A percentile compares a stretch with the other conserved stretches of the same genome.
Evolutionary conservation across 2,888 invertebrate species (phyloP).

Genomic region (Sepiola atlantica): DNA sequence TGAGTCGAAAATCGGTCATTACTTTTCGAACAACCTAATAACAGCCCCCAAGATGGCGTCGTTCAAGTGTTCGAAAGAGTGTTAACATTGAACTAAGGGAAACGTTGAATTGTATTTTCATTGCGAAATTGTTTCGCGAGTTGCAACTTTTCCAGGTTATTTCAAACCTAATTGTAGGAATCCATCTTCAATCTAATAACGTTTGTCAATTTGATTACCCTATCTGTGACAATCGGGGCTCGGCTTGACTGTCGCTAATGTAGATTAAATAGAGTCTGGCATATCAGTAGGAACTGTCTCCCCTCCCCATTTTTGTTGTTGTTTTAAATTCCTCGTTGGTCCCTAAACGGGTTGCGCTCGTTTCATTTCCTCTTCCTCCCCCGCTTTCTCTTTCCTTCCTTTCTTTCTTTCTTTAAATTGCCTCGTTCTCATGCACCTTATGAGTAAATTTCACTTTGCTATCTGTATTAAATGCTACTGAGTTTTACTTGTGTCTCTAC

Average conservation of each 20-base stretch:
- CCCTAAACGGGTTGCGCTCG: too few relatives aligned
- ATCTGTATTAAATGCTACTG: background rate
- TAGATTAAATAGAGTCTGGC: background rate
- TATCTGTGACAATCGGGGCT: background rate
- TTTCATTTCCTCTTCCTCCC: background rate
- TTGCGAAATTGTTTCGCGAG: background rate
- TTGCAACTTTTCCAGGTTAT: background rate
- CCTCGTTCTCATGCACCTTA: background rate
- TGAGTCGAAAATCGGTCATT: too few relatives aligned
- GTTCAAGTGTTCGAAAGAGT: background rate
- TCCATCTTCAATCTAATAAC: background rate
- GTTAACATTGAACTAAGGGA: background rate
- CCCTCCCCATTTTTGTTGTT: background rate
- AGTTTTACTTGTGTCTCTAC: background rate
- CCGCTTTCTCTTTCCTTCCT: background rate
- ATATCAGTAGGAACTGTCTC: background rate
- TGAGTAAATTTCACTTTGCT: too few relatives aligned
- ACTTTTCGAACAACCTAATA: too few relatives aligned
- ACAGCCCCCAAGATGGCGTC: background rate
- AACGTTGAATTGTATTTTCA: background rate
- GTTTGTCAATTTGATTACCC: constrained; percentile 5
- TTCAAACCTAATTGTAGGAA: background rate
- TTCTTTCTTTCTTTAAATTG: background rate
- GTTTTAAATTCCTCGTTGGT: background rate
- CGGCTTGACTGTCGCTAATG: background rate